Conservation (phyloP, 2,888 invertebrate species). For the Cheilosia vernalis region DNA sequence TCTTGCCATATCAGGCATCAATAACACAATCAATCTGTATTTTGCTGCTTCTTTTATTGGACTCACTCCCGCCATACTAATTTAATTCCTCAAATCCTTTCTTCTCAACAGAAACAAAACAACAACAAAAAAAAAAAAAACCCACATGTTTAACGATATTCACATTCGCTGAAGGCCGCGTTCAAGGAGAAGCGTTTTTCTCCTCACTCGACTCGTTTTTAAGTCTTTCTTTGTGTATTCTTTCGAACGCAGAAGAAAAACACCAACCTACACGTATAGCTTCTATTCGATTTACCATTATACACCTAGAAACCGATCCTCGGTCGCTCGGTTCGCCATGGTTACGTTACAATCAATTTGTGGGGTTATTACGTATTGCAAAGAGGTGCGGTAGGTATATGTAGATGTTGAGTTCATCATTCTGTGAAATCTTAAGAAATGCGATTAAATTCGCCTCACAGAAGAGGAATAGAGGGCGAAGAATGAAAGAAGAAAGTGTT, state of each 20-base stretch:
- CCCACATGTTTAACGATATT: conserved; percentile 7
- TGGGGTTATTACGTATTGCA: conserved; percentile 16
- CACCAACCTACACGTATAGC: not conserved
- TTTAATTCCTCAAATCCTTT: conserved; percentile 50
- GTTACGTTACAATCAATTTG: conserved; percentile 50
- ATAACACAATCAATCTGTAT: conserved; percentile 64
- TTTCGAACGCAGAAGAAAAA: not conserved
- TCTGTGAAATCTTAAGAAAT: conserved; percentile 59
- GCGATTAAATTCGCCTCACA: conserved; percentile 43
- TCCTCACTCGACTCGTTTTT: conserved; percentile 10
- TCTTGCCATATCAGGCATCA: conserved; percentile 43
- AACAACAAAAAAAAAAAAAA: not conserved
- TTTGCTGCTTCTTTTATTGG: conserved; percentile 14
- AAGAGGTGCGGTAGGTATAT: not conserved
- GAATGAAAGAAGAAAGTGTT: not conserved
- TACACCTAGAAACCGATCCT: not conserved
- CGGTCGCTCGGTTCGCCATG: not conserved
- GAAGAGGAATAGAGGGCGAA: not conserved
- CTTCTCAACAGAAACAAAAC: not conserved
- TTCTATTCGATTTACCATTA: conserved; percentile 55
- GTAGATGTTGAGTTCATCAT: conserved; percentile 55
- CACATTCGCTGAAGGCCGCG: conserved; percentile 52
- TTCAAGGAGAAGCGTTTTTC: conserved; percentile 46
- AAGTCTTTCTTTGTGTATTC: conserved; percentile 23
- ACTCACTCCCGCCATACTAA: conserved; percentile 33